Percentiles rank a stretch among this genome's conserved stretches.
These are phyloP conservation scores for Stomatorhinus walkeri DNA, from an alignment of 2,797 vertebrate genomes.

Conservation along the genomic window DNA sequence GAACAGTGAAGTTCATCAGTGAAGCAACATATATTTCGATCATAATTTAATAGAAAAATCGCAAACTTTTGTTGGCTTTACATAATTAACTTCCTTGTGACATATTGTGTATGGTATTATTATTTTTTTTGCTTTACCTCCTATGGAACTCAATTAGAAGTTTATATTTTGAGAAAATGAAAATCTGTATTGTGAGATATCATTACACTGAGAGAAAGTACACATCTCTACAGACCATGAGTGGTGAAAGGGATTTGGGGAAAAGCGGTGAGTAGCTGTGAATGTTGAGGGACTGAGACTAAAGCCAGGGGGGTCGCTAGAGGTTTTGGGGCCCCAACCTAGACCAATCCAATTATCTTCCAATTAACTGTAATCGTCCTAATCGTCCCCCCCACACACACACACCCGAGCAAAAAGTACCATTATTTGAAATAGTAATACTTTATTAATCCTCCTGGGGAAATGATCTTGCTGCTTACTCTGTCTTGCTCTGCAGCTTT, in stretches of 20 bases:
- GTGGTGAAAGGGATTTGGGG: background rate
- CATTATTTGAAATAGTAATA: background rate
- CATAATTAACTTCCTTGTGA: background rate
- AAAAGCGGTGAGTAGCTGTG: background rate
- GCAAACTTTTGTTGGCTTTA: background rate
- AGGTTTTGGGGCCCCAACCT: background rate
- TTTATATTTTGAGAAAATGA: background rate
- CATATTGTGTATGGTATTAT: background rate
- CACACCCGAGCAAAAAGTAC: background rate
- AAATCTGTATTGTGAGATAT: background rate
- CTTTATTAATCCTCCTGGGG: background rate
- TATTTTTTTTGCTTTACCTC: background rate
- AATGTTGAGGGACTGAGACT: background rate
- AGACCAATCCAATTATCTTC: background rate
- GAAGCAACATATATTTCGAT: background rate
- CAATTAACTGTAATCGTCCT: background rate
- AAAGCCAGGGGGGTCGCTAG: background rate
- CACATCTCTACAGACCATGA: background rate
- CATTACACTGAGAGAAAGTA: background rate
- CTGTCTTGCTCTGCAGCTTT: background rate
- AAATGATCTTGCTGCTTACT: background rate
- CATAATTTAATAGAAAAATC: background rate
- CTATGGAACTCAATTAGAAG: background rate
- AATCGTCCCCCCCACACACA: background rate
- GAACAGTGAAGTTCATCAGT: background rate